phyloP scores from a whole-genome alignment of 2,888 invertebrate species.

The Epistrophe grossulariae region DNA sequence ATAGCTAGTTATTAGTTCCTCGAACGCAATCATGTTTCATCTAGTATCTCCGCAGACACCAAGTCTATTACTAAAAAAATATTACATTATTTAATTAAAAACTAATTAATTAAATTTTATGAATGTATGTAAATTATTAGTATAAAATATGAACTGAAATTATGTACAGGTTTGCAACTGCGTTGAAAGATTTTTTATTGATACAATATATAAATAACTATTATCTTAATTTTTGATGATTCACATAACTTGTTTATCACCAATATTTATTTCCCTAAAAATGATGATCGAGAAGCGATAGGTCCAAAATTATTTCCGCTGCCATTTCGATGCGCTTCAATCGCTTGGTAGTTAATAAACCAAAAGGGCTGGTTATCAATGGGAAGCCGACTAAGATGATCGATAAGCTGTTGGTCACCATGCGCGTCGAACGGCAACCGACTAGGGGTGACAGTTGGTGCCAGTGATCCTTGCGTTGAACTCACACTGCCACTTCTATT shows the following conservation, averaged over 20 bases:
- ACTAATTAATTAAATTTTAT: too few species aligned
- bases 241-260: background rate
- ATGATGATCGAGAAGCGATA: conserved; percentile 78
- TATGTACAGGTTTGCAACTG: background rate
- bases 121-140: too few species aligned
- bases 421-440: conserved; percentile 87
- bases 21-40: too few species aligned
- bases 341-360: conserved; percentile 88
- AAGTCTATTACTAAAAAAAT: too few species aligned
- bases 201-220: conserved; percentile 5
- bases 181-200: background rate
- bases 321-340: conserved; percentile 85
- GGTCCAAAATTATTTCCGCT: conserved; percentile 77
- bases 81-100: too few species aligned
- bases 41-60: too few species aligned
- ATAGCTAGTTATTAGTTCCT: too few species aligned
- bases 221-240: background rate
- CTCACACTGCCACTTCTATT: conserved; percentile 23
- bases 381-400: conserved; percentile 87
- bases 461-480: background rate
- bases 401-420: conserved; percentile 87
- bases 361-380: conserved; percentile 89
- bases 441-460: conserved; percentile 17
- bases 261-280: conserved; percentile 76
- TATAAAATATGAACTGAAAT: background rate